A percentile compares a stretch with the other conserved stretches of the same genome.
Conservation (phyloP, 2,113 vertebrate genomes). For the Columbina picui region DNA sequence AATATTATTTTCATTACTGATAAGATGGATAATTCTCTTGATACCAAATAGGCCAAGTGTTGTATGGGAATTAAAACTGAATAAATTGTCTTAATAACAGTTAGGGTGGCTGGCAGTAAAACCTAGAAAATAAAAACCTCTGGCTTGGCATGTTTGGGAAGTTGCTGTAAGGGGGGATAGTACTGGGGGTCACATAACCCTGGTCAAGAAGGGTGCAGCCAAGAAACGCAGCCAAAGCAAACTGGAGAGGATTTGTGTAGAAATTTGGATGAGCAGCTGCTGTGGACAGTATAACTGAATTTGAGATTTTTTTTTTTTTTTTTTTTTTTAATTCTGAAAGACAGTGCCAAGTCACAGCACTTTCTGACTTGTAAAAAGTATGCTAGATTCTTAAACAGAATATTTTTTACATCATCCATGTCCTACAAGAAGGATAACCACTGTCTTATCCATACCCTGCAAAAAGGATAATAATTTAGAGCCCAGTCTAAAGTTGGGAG, state of each 20-base stretch:
- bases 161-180: neutral
- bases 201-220: neutral
- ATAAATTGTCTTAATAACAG: neutral
- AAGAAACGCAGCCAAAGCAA: neutral
- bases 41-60: neutral
- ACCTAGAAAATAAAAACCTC: neutral
- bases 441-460: neutral
- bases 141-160: neutral
- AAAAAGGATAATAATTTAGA: neutral
- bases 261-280: neutral
- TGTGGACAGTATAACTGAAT: neutral
- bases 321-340: neutral
- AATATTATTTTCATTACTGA: neutral
- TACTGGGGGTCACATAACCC: neutral
- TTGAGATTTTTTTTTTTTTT: neutral
- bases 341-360: neutral
- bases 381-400: neutral
- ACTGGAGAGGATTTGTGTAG: neutral
- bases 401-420: neutral
- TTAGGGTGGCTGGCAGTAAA: neutral
- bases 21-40: neutral
- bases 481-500: neutral
- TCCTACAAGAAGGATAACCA: neutral
- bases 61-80: neutral
- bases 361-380: neutral